Evolutionary conservation across 2,888 invertebrate genomes (phyloP).

Genomic region (Hypomecis atomaria): DNA sequence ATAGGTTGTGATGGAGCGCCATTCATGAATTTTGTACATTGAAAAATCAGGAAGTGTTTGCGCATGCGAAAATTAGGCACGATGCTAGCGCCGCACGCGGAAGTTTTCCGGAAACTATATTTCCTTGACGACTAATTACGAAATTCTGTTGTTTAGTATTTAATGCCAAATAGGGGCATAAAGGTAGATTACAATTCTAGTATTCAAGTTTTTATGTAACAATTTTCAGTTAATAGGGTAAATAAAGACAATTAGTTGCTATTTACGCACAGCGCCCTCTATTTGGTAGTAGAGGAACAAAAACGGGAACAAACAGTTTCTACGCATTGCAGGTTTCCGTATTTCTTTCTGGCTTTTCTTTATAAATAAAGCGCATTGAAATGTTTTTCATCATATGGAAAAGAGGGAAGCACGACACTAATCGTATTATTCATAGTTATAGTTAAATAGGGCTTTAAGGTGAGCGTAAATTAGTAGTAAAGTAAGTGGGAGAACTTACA

Average conservation of each 20-base stretch:
- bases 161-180: no score
- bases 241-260: background rate
- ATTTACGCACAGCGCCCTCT: constrained; percentile 21
- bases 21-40: constrained; percentile 78
- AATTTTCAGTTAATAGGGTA: no score
- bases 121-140: background rate
- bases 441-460: no score
- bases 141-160: no score
- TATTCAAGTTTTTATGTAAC: background rate
- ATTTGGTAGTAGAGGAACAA: background rate
- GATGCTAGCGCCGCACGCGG: constrained; percentile 53
- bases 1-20: constrained; percentile 70
- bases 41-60: constrained; percentile 61
- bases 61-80: constrained; percentile 69
- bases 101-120: constrained; percentile 25
- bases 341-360: background rate
- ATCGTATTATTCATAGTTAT: no score
- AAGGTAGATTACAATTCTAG: background rate
- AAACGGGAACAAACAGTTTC: background rate
- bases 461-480: no score
- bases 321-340: background rate
- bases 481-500: no score
- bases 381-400: background rate
- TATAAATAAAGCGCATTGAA: background rate
- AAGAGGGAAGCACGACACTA: constrained; percentile 11